Conservation (phyloP, 2,113 vertebrate genomes). For the Athene cunicularia region DNA sequence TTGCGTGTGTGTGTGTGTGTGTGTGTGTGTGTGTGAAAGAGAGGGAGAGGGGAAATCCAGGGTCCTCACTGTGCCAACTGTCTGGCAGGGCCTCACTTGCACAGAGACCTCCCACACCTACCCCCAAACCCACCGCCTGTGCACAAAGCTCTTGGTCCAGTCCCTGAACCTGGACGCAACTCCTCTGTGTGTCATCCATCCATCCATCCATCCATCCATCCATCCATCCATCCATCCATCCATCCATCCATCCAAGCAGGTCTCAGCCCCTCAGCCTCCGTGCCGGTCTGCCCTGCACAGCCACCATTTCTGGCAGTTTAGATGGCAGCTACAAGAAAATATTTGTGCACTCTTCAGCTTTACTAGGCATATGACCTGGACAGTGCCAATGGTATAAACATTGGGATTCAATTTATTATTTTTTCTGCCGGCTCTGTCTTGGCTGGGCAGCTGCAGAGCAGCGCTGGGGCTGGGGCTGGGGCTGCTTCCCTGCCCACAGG, state of each 20-base stretch:
- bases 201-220: fast-evolving
- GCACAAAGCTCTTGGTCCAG: not conserved
- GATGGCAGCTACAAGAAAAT: not conserved
- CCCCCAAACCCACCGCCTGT: not conserved
- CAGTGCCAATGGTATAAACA: conserved; percentile 8
- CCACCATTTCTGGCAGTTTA: not conserved
- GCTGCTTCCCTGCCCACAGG: not conserved
- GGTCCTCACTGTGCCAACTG: not conserved
- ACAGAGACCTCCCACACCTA: not conserved
- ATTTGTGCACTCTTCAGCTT: not conserved
- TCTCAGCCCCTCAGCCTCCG: not conserved
- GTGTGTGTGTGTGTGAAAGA: not conserved
- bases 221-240: fast-evolving
- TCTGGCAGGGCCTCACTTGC: not conserved
- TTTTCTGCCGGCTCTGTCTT: not conserved
- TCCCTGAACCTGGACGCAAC: not conserved
- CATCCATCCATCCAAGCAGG: not conserved
- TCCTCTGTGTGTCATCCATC: not conserved
- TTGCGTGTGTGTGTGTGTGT: not conserved
- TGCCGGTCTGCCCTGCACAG: not conserved
- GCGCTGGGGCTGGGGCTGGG: not conserved
- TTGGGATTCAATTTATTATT: not conserved
- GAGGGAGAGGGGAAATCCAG: not conserved
- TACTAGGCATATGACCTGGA: not conserved
- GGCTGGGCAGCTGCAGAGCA: not conserved